Evolutionary conservation across 1,140 invertebrate genomes (phyloP).

Genomic region (Tetraneura akinire): DNA sequence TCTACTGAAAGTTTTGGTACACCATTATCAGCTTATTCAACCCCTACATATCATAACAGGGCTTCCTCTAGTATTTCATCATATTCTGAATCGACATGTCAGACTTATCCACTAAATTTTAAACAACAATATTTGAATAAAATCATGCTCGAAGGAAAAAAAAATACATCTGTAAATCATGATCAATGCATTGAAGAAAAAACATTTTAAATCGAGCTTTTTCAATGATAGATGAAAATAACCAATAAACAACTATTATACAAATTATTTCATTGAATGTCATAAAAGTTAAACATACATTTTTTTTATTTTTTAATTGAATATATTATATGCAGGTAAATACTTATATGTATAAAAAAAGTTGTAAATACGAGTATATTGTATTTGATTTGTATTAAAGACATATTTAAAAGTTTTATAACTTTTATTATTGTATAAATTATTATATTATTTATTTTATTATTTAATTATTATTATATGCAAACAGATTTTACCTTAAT

Average conservation of each 20-base stretch:
- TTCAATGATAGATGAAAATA: too few relatives aligned
- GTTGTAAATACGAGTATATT: not conserved
- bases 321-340: not conserved
- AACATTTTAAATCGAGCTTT: too few relatives aligned
- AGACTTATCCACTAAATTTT: slow-evolving; percentile 9
- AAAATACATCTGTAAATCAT: too few relatives aligned
- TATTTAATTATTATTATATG: slow-evolving; percentile 29
- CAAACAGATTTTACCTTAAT: slow-evolving; percentile 53
- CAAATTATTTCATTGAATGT: too few relatives aligned
- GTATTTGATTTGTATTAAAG: too few relatives aligned
- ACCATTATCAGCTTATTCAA: not conserved
- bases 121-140: not conserved
- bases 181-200: too few relatives aligned
- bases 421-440: too few relatives aligned
- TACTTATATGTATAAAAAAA: slow-evolving; percentile 21
- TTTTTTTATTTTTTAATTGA: too few relatives aligned
- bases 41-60: slow-evolving; percentile 14
- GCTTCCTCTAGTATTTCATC: slow-evolving; percentile 17
- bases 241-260: too few relatives aligned
- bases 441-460: slow-evolving; percentile 12
- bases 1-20: slow-evolving; percentile 14
- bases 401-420: too few relatives aligned
- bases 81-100: not conserved
- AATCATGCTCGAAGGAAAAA: slow-evolving; percentile 1
- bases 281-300: too few relatives aligned